Conservation (phyloP, 2,797 vertebrate genomes). For the Sciurus carolinensis region DNA sequence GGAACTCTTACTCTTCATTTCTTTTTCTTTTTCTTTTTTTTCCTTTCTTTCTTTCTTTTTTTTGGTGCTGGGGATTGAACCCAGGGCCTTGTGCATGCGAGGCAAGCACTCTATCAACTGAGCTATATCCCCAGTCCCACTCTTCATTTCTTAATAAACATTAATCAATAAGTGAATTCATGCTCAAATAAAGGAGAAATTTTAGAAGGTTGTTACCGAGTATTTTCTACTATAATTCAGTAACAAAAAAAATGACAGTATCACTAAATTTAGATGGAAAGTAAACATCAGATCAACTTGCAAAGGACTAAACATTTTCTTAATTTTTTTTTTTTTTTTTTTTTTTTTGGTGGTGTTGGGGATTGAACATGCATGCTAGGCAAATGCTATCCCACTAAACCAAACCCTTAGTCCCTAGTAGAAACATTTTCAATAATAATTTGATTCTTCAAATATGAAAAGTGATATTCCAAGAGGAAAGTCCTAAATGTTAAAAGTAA, state of each 20-base stretch:
- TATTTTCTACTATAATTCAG: slow-evolving; percentile 26
- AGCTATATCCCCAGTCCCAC: too few relatives aligned
- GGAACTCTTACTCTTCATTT: neutral
- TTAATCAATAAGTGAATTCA: slow-evolving; percentile 45
- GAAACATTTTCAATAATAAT: slow-evolving; percentile 60
- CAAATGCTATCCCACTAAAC: too few relatives aligned
- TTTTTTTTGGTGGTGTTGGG: too few relatives aligned
- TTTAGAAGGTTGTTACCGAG: slow-evolving; percentile 45
- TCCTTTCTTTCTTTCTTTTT: too few relatives aligned
- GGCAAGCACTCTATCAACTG: too few relatives aligned
- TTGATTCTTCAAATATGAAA: slow-evolving; percentile 50
- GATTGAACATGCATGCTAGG: too few relatives aligned
- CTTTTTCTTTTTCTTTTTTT: too few relatives aligned
- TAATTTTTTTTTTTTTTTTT: too few relatives aligned
- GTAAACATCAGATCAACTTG: slow-evolving; percentile 49
- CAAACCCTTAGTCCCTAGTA: too few relatives aligned
- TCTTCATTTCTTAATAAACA: slow-evolving; percentile 62
- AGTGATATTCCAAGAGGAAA: slow-evolving; percentile 28
- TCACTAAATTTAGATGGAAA: slow-evolving; percentile 37
- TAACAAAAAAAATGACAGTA: neutral
- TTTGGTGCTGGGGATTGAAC: too few relatives aligned
- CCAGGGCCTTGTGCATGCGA: too few relatives aligned
- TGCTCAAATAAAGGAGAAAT: slow-evolving; percentile 19
- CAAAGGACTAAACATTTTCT: neutral
- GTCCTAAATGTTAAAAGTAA: neutral